Evolutionary conservation across 1,140 invertebrate genomes (phyloP).

Genomic region (Heliothis subflexa): DNA sequence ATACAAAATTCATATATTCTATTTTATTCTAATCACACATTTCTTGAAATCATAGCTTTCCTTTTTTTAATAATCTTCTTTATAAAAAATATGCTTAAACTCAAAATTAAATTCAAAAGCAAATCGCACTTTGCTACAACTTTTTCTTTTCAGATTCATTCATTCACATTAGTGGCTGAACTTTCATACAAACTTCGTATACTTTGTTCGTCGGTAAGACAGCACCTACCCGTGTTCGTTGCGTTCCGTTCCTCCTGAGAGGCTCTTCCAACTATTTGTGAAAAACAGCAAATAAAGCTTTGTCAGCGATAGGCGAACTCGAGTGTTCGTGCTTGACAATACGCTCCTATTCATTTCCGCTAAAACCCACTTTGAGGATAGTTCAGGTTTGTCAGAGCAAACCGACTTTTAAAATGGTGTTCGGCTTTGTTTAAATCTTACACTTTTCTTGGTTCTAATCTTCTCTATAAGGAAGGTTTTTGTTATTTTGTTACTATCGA

Average conservation of each 20-base stretch:
- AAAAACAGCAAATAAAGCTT: constrained; percentile 77
- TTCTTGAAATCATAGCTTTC: no score
- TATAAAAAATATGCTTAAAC: no score
- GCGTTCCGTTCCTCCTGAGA: constrained; percentile 56
- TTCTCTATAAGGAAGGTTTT: constrained; percentile 4
- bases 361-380: constrained; percentile 65
- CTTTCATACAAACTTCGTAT: constrained; percentile 37
- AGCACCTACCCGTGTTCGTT: constrained; percentile 50
- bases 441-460: constrained; percentile 35
- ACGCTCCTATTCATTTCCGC: constrained; percentile 74
- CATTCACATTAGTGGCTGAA: constrained; percentile 42
- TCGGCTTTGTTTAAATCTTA: constrained; percentile 44
- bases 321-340: constrained; percentile 65
- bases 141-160: constrained; percentile 11
- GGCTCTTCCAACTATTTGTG: constrained; percentile 63
- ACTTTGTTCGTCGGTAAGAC: constrained; percentile 21
- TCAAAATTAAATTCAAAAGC: background rate
- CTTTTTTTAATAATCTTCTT: no score
- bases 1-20: background rate
- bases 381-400: constrained; percentile 58
- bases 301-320: constrained; percentile 74
- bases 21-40: no score
- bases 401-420: constrained; percentile 50
- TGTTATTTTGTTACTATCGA: constrained; percentile 19
- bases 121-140: background rate